Base-by-base conservation (phyloP, 1,140 invertebrate species). In the Bombus sibiricus region DNA sequence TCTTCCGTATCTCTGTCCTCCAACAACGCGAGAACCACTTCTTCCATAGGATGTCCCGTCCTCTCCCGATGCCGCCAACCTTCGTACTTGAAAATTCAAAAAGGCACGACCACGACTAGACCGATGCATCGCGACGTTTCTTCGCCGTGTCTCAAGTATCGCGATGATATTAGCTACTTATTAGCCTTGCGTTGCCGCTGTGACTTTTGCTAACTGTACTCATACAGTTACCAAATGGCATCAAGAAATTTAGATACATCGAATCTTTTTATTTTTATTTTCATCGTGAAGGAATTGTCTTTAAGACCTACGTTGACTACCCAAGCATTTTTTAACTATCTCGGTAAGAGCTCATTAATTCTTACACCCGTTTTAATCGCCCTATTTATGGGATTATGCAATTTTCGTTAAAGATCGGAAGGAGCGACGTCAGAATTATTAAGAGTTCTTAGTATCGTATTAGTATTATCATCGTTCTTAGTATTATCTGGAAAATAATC, bases 61-160 rank as follows among this genome's bases (percentile, higher is more conserved):
- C n/a, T 43, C 34, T 34, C 0, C 10, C 22, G 13, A 28, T 22
- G 32, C 43, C 28, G 32, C 37, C 37, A 32, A n/a, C 6, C 74
- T 34, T 79, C 71, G 64, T 47, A 82, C 82, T 87, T 73, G 81
- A 90, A 64, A 81, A 85, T 69, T 87, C 74, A 88, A 85, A 87
- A 87, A 90, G 75, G 79, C 79, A 90, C 79, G 88, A 87, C 43
- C 79, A 37, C 71, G 57, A 82, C 80, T 90, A 85, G 69, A 32
- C 74, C 25, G 66, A 57, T 74, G 22, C 57, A 41, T 47, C 62
- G 41, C 88, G 88, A 84, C 85, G 77, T 75, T 80, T 76, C 75
- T 76, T 75, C 53, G 69, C 39, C 71, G 59, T 76, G 86, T 77
- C 83, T 89, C 85, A 37, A 89, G 74, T 84, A 71, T 41, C 22